Base-by-base conservation (phyloP, 1,140 invertebrate genomes). In the Ips typographus region DNA sequence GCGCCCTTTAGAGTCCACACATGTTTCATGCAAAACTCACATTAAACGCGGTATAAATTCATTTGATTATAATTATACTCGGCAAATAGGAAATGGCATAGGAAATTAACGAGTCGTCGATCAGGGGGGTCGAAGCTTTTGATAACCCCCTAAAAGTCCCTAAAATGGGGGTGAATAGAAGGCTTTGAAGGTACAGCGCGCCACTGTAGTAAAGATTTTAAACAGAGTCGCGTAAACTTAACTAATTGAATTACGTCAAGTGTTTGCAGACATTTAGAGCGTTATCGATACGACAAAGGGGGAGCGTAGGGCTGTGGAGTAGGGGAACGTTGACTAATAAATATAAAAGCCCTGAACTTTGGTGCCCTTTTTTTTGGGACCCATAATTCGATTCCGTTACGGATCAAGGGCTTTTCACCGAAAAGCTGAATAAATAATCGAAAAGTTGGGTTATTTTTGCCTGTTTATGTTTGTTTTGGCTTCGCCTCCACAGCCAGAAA, bases 301-400 rank as follows among this genome's bases (percentile, higher is more conserved):
- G n/a, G 5, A 55, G 37, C 6, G 63, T 40, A 7, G 41, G 40
- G 53, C 7, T n/a, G n/a, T 22, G n/a, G 53, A 3, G 39, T n/a
- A 5, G 8, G 22, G 41, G 52, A 49, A 56, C 40, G 66, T 40
- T n/a, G 58, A 47, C 66, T 68, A 68, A 68, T 68, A 68, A 68
- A 68, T 68, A 68, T 68, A 68, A 68, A 68, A 68, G 66, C 66
- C 56, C 58, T 56, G 66, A 68, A 68, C 66, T 68, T 68, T 68
- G 42, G 44, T 53, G 58, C 66, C 66, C 42, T 53, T 68, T 68
- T 41, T 41, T 40, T 40, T 40, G 22, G 22, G 56, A 36, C 6
- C 43, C 7, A 68, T 68, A 68, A 68, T 68, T 68, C 66, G 66
- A 62, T 68, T 68, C 66, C 51, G 66, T 68, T 68, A 56, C 40